phyloP scores from a whole-genome alignment of 2,113 vertebrate species.

The Hippopotamus amphibius region DNA sequence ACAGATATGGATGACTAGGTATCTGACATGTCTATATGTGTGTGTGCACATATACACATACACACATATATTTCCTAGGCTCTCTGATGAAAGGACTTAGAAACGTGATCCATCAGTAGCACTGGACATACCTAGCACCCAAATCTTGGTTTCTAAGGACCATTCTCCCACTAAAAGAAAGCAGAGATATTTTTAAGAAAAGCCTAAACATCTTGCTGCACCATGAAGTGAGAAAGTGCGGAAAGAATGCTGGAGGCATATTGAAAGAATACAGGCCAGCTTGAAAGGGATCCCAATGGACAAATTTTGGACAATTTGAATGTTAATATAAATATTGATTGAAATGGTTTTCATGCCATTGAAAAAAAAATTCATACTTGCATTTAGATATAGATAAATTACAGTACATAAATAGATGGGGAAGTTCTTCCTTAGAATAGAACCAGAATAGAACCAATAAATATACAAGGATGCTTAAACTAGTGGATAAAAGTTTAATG shows the following conservation, averaged over 20 bases:
- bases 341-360: not conserved
- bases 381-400: not conserved
- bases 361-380: not conserved
- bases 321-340: not conserved
- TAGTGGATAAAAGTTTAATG: not conserved
- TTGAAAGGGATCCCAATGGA: not conserved
- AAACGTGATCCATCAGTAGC: not conserved
- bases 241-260: not conserved
- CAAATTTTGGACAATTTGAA: not conserved
- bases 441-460: not conserved
- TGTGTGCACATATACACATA: rapidly evolving
- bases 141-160: not conserved
- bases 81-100: not conserved
- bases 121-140: not conserved
- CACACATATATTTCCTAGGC: not conserved
- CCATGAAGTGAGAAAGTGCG: not conserved
- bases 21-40: not conserved
- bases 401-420: not conserved
- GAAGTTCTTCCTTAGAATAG: not conserved
- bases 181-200: not conserved
- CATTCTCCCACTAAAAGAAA: not conserved
- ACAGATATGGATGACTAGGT: not conserved
- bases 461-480: not conserved
- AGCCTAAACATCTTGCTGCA: not conserved
- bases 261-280: not conserved